Evolutionary conservation across 37 sponge, comb jelly and placozoan genomes (phyloP).

Genomic region (Haliclona indistincta): DNA sequence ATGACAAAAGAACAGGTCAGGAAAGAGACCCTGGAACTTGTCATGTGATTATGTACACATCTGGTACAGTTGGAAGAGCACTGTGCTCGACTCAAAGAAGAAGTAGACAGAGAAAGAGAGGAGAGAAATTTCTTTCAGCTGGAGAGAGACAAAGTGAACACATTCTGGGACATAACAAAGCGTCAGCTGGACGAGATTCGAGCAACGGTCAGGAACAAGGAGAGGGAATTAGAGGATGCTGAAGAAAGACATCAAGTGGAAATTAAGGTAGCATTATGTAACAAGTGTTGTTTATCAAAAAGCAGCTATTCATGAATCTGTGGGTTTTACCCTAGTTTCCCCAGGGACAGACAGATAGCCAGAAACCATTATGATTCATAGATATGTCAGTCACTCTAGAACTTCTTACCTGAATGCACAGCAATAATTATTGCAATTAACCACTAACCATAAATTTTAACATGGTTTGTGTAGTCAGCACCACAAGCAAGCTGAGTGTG

Average conservation of each 20-base stretch:
- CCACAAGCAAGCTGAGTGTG: too few species aligned
- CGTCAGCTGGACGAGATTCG: slow-evolving; percentile 84
- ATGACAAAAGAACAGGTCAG: slow-evolving; percentile 94
- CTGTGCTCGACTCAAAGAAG: slow-evolving; percentile 82
- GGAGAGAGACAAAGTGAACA: slow-evolving; percentile 96
- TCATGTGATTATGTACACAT: background rate
- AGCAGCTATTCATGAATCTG: too few species aligned
- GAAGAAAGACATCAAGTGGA: slow-evolving; percentile 99
- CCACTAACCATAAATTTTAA: too few species aligned
- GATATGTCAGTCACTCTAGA: too few species aligned
- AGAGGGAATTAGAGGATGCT: slow-evolving; percentile 92
- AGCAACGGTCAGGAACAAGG: slow-evolving; percentile 84
- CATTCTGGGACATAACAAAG: slow-evolving; percentile 99
- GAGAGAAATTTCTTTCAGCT: slow-evolving; percentile 98
- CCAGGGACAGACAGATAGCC: too few species aligned
- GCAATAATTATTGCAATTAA: too few species aligned
- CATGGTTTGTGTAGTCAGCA: too few species aligned
- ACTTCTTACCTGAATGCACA: too few species aligned
- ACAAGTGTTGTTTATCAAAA: too few species aligned
- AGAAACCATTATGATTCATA: too few species aligned
- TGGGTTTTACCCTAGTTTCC: too few species aligned
- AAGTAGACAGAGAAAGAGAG: slow-evolving; percentile 92
- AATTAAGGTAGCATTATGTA: too few species aligned
- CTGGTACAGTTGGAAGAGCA: slow-evolving; percentile 80
- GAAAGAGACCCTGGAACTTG: background rate